Conservation (phyloP, 23 tunicate species). For the Corella eumyota region DNA sequence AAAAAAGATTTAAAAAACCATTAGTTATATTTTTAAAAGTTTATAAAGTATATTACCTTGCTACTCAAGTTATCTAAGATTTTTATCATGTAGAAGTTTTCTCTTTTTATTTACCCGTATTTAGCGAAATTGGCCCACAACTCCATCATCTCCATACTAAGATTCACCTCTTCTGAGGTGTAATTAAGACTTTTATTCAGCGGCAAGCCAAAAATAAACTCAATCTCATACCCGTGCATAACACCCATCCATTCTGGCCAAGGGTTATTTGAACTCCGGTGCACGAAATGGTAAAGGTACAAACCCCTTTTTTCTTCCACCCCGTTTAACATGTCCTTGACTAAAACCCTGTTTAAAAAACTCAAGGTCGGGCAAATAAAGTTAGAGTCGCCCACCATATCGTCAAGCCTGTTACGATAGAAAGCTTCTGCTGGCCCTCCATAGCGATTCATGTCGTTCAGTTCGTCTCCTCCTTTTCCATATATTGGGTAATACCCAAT, state of each 20-base stretch:
- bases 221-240: slow-evolving; percentile 94
- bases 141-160: slow-evolving; percentile 45
- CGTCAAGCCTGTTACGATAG: slow-evolving; percentile 53
- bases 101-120: slow-evolving; percentile 25
- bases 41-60: neutral
- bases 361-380: slow-evolving; percentile 59
- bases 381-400: slow-evolving; percentile 70
- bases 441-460: too few relatives aligned
- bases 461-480: too few relatives aligned
- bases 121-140: slow-evolving; percentile 86
- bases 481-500: too few relatives aligned
- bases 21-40: neutral
- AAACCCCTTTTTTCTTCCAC: neutral
- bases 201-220: slow-evolving; percentile 69
- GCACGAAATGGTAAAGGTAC: slow-evolving; percentile 55
- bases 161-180: slow-evolving; percentile 21
- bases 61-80: neutral
- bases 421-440: slow-evolving; percentile 13
- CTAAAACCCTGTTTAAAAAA: slow-evolving; percentile 18
- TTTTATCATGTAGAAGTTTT: neutral
- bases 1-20: neutral
- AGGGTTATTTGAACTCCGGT: slow-evolving; percentile 60
- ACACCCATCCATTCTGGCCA: slow-evolving; percentile 98
- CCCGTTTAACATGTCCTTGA: neutral
- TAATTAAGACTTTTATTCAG: slow-evolving; percentile 31